These are phyloP conservation scores for Diarsia dahlii DNA, from an alignment of 2,888 invertebrate species.

Conservation along the genomic window DNA sequence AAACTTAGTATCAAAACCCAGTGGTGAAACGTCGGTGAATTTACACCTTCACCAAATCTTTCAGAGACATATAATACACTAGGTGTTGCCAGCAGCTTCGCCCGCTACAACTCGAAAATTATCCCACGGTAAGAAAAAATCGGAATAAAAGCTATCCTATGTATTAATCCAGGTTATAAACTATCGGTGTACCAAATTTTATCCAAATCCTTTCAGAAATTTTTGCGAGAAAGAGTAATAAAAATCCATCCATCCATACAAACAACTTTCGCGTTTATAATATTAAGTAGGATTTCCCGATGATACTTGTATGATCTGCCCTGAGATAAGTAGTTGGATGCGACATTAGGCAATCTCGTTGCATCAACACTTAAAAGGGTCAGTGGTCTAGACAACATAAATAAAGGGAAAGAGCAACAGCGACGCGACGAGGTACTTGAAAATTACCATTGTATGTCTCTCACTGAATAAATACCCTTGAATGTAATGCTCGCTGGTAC, in stretches of 20 bases:
- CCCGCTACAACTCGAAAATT: too few species aligned
- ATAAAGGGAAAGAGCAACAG: constrained; percentile 1
- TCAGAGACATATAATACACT: not conserved
- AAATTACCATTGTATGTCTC: not conserved
- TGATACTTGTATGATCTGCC: not conserved
- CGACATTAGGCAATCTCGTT: not conserved
- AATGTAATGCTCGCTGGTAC: not conserved
- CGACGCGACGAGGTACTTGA: not conserved
- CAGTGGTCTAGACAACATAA: constrained; percentile 10
- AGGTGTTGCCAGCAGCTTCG: too few species aligned
- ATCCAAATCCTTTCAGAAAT: too few species aligned
- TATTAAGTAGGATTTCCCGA: too few species aligned
- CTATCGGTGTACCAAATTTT: too few species aligned
- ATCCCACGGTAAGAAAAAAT: too few species aligned
- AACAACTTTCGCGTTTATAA: too few species aligned
- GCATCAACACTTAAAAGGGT: not conserved
- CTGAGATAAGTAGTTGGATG: not conserved
- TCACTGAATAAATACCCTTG: not conserved
- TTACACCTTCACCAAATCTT: not conserved
- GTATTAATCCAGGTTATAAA: too few species aligned
- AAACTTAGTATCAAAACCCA: not conserved
- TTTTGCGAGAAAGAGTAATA: too few species aligned
- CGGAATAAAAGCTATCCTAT: too few species aligned
- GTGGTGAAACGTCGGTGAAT: not conserved
- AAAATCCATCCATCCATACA: too few species aligned